Percentiles rank a stretch among this genome's conserved stretches.
These are phyloP conservation scores for Scleropages formosus DNA, from an alignment of 2,797 vertebrate genomes.

Conservation along the genomic window DNA sequence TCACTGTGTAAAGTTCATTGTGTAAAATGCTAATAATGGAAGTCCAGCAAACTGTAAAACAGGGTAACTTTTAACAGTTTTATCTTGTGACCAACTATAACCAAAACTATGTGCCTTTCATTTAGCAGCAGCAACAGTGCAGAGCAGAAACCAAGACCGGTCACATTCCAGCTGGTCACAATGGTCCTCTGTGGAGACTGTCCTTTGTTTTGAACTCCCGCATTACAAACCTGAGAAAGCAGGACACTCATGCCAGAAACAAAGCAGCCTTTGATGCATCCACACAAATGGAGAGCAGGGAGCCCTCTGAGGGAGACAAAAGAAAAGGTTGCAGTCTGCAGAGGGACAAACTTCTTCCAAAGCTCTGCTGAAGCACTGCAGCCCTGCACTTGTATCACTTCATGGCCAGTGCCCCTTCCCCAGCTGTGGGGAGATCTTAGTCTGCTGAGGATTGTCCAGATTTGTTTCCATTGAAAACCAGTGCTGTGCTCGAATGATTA, in stretches of 20 bases:
- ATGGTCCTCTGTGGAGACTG: not conserved
- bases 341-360: not conserved
- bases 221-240: constrained; percentile 7
- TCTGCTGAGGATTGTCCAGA: not conserved
- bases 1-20: too few relatives aligned
- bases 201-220: not conserved
- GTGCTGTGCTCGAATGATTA: too few relatives aligned
- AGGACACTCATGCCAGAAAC: not conserved
- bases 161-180: not conserved
- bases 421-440: not conserved
- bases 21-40: too few relatives aligned
- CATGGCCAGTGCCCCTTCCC: not conserved
- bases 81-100: too few relatives aligned
- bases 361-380: not conserved
- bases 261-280: constrained; percentile 23
- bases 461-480: too few relatives aligned
- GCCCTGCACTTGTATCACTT: not conserved
- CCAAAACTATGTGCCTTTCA: not conserved
- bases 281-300: not conserved
- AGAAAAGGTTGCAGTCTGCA: not conserved
- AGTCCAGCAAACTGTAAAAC: too few relatives aligned
- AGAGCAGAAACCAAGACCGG: not conserved
- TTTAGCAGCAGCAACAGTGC: too few relatives aligned
- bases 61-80: too few relatives aligned
- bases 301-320: not conserved